These are phyloP conservation scores for Stomatorhinus ivindoensis DNA, from an alignment of 2,113 vertebrate species.

Conservation along the genomic window DNA sequence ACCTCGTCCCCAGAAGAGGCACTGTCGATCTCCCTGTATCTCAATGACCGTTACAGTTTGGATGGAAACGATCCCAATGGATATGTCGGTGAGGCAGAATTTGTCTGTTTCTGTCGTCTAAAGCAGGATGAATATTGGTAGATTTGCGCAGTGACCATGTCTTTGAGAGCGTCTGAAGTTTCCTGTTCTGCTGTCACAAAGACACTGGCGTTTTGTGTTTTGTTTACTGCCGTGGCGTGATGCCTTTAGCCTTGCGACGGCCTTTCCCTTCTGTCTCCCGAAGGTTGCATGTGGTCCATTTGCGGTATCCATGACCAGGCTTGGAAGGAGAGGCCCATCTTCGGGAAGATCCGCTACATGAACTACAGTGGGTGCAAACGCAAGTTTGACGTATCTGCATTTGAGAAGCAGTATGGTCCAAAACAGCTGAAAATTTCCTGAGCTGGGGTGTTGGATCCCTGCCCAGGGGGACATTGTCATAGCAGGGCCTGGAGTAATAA, in stretches of 20 bases:
- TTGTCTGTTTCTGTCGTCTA: neutral
- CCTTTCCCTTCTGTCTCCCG: neutral
- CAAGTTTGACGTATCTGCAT: slow-evolving; percentile 73
- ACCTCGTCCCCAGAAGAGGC: slow-evolving; percentile 73
- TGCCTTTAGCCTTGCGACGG: neutral
- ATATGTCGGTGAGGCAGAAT: slow-evolving; percentile 54
- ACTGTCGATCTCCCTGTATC: slow-evolving; percentile 68
- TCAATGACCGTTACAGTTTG: slow-evolving; percentile 71
- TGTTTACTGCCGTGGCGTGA: neutral
- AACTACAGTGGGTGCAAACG: slow-evolving; percentile 81
- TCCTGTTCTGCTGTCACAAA: neutral
- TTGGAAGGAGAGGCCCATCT: slow-evolving; percentile 70
- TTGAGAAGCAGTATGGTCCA: slow-evolving; percentile 63
- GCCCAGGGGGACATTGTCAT: neutral
- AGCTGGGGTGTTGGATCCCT: neutral
- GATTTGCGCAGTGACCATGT: neutral
- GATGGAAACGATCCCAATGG: slow-evolving; percentile 75
- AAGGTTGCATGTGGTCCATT: slow-evolving; percentile 86
- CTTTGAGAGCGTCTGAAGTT: neutral
- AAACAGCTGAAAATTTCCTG: neutral
- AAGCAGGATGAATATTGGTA: neutral
- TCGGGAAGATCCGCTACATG: slow-evolving; percentile 87
- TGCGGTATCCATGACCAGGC: slow-evolving; percentile 81
- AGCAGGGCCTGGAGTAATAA: neutral
- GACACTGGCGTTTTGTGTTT: neutral